Evolutionary conservation across 2,113 vertebrate genomes (phyloP).

Genomic region (Orthonyx spaldingii): DNA sequence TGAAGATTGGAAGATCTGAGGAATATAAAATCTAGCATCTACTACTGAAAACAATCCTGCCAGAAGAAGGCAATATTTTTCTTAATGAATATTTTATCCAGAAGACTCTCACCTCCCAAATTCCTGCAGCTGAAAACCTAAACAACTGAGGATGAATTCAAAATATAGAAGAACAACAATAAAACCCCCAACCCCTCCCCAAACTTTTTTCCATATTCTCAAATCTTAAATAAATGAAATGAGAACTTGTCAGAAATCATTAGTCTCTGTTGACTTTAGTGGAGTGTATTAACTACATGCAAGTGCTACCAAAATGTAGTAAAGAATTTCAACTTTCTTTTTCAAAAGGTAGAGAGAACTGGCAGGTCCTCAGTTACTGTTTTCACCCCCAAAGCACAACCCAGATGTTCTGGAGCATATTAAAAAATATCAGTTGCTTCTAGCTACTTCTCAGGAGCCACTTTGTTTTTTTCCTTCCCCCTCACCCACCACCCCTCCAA

Average conservation of each 20-base stretch:
- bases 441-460: background rate
- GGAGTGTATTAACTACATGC: background rate
- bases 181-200: rapidly evolving
- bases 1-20: background rate
- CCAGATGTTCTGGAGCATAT: background rate
- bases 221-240: background rate
- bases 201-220: background rate
- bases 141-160: background rate
- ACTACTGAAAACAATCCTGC: background rate
- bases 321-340: background rate
- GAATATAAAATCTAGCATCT: background rate
- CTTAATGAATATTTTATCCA: background rate
- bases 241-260: background rate
- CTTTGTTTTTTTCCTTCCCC: background rate
- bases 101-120: background rate
- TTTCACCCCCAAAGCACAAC: background rate
- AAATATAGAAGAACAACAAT: background rate
- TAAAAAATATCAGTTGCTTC: background rate
- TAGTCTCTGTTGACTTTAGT: background rate
- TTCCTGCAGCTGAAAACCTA: background rate
- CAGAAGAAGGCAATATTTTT: background rate
- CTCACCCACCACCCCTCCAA: background rate
- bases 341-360: background rate
- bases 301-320: background rate
- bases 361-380: background rate